These are phyloP conservation scores for Mesoclemmys tuberculata DNA, from an alignment of 2,113 vertebrate genomes.

Conservation along the genomic window DNA sequence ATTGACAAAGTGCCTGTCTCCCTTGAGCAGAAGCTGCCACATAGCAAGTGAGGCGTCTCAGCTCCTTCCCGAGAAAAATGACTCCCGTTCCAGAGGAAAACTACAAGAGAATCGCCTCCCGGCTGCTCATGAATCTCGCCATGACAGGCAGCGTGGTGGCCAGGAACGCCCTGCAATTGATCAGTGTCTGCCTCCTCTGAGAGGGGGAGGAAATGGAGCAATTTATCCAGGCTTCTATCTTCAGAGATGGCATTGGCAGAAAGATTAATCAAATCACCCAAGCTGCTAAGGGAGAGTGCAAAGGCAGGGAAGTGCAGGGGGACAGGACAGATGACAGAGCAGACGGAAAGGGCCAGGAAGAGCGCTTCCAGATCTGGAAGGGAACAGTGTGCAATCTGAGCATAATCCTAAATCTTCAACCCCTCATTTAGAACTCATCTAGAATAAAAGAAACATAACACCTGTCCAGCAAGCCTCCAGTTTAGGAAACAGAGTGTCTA, in stretches of 20 bases:
- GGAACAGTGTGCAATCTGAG: fast-evolving
- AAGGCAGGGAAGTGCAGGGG: neutral
- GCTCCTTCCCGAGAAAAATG: slow-evolving; percentile 20
- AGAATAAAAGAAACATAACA: neutral
- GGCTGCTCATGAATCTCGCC: slow-evolving; percentile 41
- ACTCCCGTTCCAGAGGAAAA: slow-evolving; percentile 59
- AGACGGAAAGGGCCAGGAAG: slow-evolving; percentile 40
- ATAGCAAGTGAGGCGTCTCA: neutral
- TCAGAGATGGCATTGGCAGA: neutral
- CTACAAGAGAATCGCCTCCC: slow-evolving; percentile 26
- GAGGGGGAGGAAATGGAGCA: neutral
- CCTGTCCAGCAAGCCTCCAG: neutral
- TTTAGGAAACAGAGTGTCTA: neutral
- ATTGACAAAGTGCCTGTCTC: slow-evolving; percentile 46
- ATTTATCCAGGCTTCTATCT: neutral
- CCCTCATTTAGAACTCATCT: neutral
- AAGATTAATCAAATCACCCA: neutral
- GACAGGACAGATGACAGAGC: slow-evolving; percentile 2
- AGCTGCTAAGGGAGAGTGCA: neutral
- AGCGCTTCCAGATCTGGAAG: slow-evolving; percentile 30
- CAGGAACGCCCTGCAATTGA: neutral
- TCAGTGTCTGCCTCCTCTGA: neutral
- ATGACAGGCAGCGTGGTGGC: neutral
- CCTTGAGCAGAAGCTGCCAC: slow-evolving; percentile 63
- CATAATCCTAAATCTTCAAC: neutral